These are phyloP conservation scores for Narcine bancroftii DNA, from an alignment of 2,113 vertebrate species.

Conservation along the genomic window DNA sequence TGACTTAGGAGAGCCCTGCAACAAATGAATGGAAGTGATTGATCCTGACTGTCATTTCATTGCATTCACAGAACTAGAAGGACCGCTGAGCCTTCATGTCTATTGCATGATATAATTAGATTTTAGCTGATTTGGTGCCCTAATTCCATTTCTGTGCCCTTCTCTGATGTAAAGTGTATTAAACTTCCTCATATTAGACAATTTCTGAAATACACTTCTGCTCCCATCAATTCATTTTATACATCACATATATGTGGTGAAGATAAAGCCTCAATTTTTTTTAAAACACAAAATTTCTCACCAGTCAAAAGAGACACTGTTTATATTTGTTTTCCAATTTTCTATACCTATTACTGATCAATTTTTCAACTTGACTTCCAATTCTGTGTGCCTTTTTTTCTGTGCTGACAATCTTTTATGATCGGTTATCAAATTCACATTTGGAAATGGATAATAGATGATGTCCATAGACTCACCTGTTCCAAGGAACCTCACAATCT, in stretches of 20 bases:
- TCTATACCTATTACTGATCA: neutral
- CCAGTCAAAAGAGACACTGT: neutral
- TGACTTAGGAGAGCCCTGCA: neutral
- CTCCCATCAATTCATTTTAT: neutral
- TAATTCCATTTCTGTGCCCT: neutral
- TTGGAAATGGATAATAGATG: neutral
- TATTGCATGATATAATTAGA: neutral
- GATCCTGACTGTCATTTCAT: neutral
- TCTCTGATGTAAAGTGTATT: neutral
- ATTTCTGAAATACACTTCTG: neutral
- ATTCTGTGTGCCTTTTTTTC: neutral
- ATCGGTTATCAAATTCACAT: neutral
- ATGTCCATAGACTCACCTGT: neutral
- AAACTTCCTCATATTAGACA: neutral
- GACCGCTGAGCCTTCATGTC: neutral
- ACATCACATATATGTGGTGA: neutral
- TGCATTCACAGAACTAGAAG: neutral
- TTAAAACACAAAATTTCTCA: neutral
- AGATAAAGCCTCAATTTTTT: neutral
- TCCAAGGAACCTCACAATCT: neutral
- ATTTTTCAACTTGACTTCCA: neutral
- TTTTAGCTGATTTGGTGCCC: neutral
- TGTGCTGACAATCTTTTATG: neutral
- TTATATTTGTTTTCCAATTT: neutral
- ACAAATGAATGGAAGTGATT: neutral